Base-by-base conservation (phyloP, 1,140 invertebrate genomes). In the Oryzaephilus surinamensis region DNA sequence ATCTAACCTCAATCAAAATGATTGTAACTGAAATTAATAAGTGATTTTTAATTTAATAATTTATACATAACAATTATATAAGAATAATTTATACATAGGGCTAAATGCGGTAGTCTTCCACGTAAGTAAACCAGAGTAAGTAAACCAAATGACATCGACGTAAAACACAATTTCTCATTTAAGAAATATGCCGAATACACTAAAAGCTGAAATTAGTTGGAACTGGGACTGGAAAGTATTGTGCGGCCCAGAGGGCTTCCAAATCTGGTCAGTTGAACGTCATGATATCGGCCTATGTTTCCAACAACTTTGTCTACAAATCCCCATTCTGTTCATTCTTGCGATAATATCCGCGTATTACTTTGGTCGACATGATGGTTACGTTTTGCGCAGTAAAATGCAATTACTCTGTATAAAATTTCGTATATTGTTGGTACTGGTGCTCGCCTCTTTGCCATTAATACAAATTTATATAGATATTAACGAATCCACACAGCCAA, bases 221-320 rank as follows among this genome's bases (percentile, higher is more conserved):
- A 59, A 55, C 23, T 83, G 79, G 79, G 73, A 76, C 47, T 85
- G 81, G 81, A 73, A 73, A 26, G 71, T 79, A 43, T 72, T 85
- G 43, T 87, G 83, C 61, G 79, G 78, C 6, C 66, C 73, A 11
- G 66, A 66, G 13, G 76, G 72, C 7, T 62, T 85, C 18, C 64
- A 69, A 34, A 67, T 78, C 1, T 78, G 81, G 67, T 73, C 79
- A 55, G 60, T 70, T 11, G 55, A 64, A n/a, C 71, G 68, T 5
- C 74, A 76, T 51, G 81, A 88, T 61, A 69, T 90, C 48, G 75
- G 82, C 45, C 63, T 77, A 28, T 92, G 88, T 59, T 90, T 90
- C 57, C 82, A 88, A 60, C 73, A 84, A 55, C 56, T 87, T 26
- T 77, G 73, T 46, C 66, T 86, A 27, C 70, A 81, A 58, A 69